These are phyloP conservation scores for Ruditapes philippinarum DNA, from an alignment of 1,140 invertebrate species.

Conservation along the genomic window DNA sequence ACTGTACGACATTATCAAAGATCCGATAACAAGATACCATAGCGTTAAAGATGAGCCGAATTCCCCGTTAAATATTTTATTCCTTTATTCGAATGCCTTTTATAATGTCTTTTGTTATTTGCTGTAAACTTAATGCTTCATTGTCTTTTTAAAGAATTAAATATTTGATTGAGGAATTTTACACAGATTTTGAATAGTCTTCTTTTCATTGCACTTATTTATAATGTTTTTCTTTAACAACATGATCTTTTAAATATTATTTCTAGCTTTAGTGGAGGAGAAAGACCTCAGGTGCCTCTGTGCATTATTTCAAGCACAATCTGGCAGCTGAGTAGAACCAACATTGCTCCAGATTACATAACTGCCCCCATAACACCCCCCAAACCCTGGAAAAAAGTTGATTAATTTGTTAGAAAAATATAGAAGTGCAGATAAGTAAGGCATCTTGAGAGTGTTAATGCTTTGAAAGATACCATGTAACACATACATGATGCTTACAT, in stretches of 20 bases:
- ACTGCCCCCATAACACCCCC: too few species aligned
- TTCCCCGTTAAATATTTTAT: conserved; percentile 33
- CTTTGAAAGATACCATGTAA: too few species aligned
- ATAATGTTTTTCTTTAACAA: neutral
- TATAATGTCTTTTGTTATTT: conserved; percentile 6
- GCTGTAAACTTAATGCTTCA: neutral
- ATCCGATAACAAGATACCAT: neutral
- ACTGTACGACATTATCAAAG: neutral
- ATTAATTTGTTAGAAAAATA: too few species aligned
- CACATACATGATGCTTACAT: too few species aligned
- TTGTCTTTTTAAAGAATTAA: neutral
- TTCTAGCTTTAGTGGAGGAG: too few species aligned
- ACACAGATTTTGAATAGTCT: neutral
- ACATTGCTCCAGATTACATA: too few species aligned
- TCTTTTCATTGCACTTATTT: neutral
- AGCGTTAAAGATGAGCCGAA: conserved; percentile 11
- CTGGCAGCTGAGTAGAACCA: too few species aligned
- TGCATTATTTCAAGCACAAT: too few species aligned
- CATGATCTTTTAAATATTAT: neutral
- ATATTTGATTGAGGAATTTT: conserved; percentile 17
- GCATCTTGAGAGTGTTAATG: too few species aligned
- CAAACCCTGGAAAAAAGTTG: too few species aligned
- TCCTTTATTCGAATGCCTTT: conserved; percentile 8
- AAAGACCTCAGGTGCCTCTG: too few species aligned
- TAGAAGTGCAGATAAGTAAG: too few species aligned